Base-by-base conservation (phyloP, 30 jellyfish, hydroid and myxozoan genomes). In the Turritopsis rubra region DNA sequence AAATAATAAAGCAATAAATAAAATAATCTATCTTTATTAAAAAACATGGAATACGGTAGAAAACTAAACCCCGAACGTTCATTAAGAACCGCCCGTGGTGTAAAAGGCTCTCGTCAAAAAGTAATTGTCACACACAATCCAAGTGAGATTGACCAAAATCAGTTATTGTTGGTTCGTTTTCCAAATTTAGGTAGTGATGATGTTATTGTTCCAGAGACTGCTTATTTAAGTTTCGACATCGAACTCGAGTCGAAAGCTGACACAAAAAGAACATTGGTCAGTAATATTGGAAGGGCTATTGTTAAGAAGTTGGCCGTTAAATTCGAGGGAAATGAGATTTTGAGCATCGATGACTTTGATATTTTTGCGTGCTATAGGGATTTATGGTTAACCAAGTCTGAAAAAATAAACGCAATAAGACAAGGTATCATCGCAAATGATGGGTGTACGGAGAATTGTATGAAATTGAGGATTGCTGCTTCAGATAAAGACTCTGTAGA, bases 261-360 rank as follows among this genome's bases (percentile, higher is more conserved):
- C n/a, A 54, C 72, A n/a, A 54, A 54, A 54, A n/a, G n/a, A n/a
- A n/a, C n/a, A n/a, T n/a, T n/a, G n/a, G n/a, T n/a, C n/a, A n/a
- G n/a, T n/a, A n/a, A n/a, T n/a, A n/a, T n/a, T n/a, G n/a, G n/a
- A n/a, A n/a, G n/a, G n/a, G n/a, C n/a, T n/a, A n/a, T n/a, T n/a
- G n/a, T n/a, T n/a, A n/a, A n/a, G n/a, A n/a, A n/a, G n/a, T n/a
- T n/a, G n/a, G n/a, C n/a, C n/a, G n/a, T n/a, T n/a, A n/a, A n/a
- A n/a, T n/a, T n/a, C n/a, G n/a, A n/a, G n/a, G n/a, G n/a, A 54
- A 54, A 54, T 54, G n/a, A 54, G 72, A n/a, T 54, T 54, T 54
- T 54, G n/a, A 54, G 72, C 72, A n/a, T 54, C 18, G 72, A 54
- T n/a, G n/a, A 54, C n/a, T 54, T 54, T n/a, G 72, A 54, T 54